Base-by-base conservation (phyloP, 1,140 invertebrate genomes). In the Triops cancriformis region DNA sequence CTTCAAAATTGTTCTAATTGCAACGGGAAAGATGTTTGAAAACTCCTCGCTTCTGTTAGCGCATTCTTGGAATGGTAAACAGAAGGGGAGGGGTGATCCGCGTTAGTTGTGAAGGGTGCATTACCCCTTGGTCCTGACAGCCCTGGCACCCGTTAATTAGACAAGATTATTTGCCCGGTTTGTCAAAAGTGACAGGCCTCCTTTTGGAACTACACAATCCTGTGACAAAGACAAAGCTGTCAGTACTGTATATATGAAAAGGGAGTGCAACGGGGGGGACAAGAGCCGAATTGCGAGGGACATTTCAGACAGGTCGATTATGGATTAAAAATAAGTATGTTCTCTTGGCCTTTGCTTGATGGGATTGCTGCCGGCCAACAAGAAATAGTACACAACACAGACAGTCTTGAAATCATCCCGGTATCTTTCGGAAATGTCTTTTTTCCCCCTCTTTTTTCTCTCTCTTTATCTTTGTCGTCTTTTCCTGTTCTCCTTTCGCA, bases 121-220 rank as follows among this genome's bases (percentile, higher is more conserved):
- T n/a, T 64, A n/a, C 51, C 51, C 51, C 23, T 64, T 64, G 51
- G 51, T 64, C 51, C 18, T 64, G 51, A 64, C 51, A 64, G 51
- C 51, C 2, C 51, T 64, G 51, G 51, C 51, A 64, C 51, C 51
- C 51, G 51, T 64, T 64, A 64, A 64, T 64, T 64, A 64, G 51
- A 64, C 51, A 23, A 64, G 51, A 64, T 64, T 64, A 64, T 64
- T 64, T 64, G 51, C 51, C 51, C 51, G 51, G 51, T 64, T 64
- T 64, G 51, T 64, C 51, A 64, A 64, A 64, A 18, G 51, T 64
- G 51, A 64, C 51, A 64, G 51, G 51, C 51, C 51, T 64, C 51
- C 51, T 64, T 64, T 64, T n/a, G 51, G 51, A 64, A 23, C 51
- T 64, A 64, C 14, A 64, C 51, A 64, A 64, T 18, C 18, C 51